Conservation (phyloP, 1,140 invertebrate genomes). For the Drosophila trapezifrons region DNA sequence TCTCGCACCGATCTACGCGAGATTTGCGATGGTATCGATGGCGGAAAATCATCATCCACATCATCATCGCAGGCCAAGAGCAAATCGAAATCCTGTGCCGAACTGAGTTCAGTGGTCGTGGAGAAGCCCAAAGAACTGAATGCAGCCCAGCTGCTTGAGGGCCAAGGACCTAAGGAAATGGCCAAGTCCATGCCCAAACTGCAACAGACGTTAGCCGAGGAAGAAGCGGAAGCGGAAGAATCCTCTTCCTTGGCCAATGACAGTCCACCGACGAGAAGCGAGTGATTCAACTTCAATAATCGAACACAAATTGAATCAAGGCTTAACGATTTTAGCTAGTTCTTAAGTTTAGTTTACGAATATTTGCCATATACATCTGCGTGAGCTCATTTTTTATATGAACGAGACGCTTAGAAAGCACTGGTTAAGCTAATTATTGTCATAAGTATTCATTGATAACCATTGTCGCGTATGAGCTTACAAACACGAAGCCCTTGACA, state of each 20-base stretch:
- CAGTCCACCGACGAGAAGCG: constrained; percentile 7
- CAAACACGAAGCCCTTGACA: background rate
- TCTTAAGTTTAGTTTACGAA: constrained; percentile 53
- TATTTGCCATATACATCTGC: constrained; percentile 60
- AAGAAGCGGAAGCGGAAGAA: background rate
- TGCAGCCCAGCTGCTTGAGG: constrained; percentile 45
- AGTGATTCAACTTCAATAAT: constrained; percentile 18
- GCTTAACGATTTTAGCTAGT: constrained; percentile 75
- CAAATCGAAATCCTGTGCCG: constrained; percentile 60
- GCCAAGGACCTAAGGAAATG: constrained; percentile 1
- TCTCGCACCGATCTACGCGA: constrained; percentile 73
- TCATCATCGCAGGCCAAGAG: constrained; percentile 20
- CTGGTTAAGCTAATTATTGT: constrained; percentile 13
- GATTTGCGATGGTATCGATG: constrained; percentile 57
- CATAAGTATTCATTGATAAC: background rate
- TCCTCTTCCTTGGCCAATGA: background rate
- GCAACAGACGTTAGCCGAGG: background rate
- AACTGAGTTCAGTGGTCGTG: constrained; percentile 57
- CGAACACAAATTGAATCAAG: constrained; percentile 37
- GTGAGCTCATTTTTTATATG: constrained; percentile 34
- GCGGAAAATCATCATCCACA: constrained; percentile 14
- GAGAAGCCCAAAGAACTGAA: constrained; percentile 63
- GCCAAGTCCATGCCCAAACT: constrained; percentile 12
- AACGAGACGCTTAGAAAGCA: constrained; percentile 61
- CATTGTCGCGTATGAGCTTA: background rate